phyloP scores from a whole-genome alignment of 2,797 vertebrate species.

The Zenarchopterus dispar region DNA sequence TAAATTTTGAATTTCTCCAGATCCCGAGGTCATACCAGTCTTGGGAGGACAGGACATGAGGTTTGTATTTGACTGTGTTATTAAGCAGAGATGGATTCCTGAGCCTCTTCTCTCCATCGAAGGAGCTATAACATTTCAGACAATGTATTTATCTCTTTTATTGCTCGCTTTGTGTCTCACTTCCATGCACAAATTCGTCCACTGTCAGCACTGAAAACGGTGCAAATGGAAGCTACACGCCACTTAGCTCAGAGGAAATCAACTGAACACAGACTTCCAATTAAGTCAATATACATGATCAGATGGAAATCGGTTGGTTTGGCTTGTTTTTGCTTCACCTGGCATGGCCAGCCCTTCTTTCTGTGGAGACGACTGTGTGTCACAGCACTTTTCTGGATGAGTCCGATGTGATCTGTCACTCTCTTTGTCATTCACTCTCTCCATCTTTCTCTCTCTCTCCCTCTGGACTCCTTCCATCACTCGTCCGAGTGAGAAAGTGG shows the following conservation, averaged over 20 bases:
- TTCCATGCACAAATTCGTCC: constrained; percentile 34
- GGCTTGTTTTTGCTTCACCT: constrained; percentile 48
- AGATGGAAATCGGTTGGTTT: constrained; percentile 46
- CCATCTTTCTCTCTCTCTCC: constrained; percentile 56
- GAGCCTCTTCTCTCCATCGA: no score
- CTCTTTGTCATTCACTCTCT: constrained; percentile 58
- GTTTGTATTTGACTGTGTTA: no score
- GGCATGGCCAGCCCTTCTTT: constrained; percentile 29
- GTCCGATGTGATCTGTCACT: constrained; percentile 68
- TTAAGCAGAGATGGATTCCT: no score
- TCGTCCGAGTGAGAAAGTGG: constrained; percentile 63
- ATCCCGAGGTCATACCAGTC: no score
- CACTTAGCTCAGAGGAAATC: constrained; percentile 54
- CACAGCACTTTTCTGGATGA: constrained; percentile 71
- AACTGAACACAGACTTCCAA: constrained; percentile 51
- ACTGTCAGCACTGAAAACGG: constrained; percentile 28
- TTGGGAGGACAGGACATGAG: no score
- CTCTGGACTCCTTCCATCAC: constrained; percentile 73
- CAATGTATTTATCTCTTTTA: constrained; percentile 8
- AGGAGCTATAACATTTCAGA: no score
- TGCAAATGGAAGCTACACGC: constrained; percentile 35
- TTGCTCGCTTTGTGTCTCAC: constrained; percentile 21
- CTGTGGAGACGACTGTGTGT: constrained; percentile 56
- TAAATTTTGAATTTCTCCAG: no score
- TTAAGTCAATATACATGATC: constrained; percentile 48